Conservation (phyloP, 92 coral and sea anemone genomes). For the Epizoanthus scotinus region DNA sequence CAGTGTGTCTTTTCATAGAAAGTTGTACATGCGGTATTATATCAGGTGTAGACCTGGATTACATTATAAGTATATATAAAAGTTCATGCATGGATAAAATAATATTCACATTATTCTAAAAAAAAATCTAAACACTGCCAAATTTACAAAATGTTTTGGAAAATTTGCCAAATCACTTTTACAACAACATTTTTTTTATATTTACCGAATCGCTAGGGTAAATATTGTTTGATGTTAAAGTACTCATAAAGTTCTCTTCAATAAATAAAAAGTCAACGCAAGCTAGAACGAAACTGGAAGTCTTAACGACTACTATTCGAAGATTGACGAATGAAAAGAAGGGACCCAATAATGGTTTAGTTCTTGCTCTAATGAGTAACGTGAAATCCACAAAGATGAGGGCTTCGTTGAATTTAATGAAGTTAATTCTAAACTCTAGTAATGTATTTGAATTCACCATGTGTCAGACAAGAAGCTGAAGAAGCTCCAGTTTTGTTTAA, state of each 20-base stretch:
- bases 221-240: neutral
- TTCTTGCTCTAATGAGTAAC: neutral
- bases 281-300: neutral
- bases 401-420: neutral
- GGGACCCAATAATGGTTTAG: neutral
- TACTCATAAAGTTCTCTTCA: neutral
- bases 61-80: neutral
- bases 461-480: neutral
- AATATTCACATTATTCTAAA: neutral
- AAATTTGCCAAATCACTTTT: neutral
- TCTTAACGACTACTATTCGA: neutral
- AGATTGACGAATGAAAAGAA: constrained; percentile 20
- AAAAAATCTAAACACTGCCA: neutral
- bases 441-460: neutral
- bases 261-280: constrained; percentile 7
- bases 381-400: constrained; percentile 14
- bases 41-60: too few species aligned
- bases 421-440: too few species aligned
- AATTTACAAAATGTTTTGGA: neutral
- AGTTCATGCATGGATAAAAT: constrained; percentile 9
- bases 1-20: neutral
- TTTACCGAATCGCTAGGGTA: neutral
- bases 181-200: neutral
- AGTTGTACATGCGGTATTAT: neutral
- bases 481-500: neutral